Evolutionary conservation across 2,888 invertebrate species (phyloP), one percentile per base, ranked within the genome.

Genomic region (Drosophila colorata): DNA sequence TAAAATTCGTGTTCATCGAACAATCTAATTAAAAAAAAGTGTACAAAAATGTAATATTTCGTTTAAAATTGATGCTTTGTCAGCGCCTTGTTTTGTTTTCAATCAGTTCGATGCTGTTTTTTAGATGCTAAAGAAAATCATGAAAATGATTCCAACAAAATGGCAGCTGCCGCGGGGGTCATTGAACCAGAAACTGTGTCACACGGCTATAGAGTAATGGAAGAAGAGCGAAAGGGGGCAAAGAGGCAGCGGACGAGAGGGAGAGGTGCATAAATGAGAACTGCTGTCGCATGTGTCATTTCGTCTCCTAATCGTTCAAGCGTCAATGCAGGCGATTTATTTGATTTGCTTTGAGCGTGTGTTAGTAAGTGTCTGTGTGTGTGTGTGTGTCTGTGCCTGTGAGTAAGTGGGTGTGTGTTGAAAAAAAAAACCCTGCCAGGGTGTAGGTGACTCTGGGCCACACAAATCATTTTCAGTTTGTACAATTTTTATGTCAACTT

Each of bases 401-500:
- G n/a, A 20, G 20, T 20, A 3, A 3, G 20, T 40, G 44, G 37
- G 46, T n/a, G 43, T 28, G 23, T 61, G 55, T 37, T 11, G 33
- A 18, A 31, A 37, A 18, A 31, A 37, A 53, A 53, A 49, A 33
- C 35, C 8, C 38, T 41, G 59, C 46, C 47, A 57, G 28, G 9
- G 18, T 38, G 41, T 51, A 31, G 61, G 40, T 46, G 51, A 18
- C 41, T 57, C 51, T 52, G 52, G 44, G 57, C 53, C 35, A 61
- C 87, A 87, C 87, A 87, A 82, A 87, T 82, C 82, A 87, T 87
- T 87, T 87, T 80, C 75, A 82, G 82, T 82, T 82, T 87, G 81
- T 87, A 70, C 81, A 87, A 87, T 82, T 82, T 80, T 75, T 82
- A 85, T 79, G 86, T 85, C 86, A 85, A 82, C 79, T 80, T 64